phyloP scores from a whole-genome alignment of 2,888 invertebrate genomes.

The Zygaena filipendulae region DNA sequence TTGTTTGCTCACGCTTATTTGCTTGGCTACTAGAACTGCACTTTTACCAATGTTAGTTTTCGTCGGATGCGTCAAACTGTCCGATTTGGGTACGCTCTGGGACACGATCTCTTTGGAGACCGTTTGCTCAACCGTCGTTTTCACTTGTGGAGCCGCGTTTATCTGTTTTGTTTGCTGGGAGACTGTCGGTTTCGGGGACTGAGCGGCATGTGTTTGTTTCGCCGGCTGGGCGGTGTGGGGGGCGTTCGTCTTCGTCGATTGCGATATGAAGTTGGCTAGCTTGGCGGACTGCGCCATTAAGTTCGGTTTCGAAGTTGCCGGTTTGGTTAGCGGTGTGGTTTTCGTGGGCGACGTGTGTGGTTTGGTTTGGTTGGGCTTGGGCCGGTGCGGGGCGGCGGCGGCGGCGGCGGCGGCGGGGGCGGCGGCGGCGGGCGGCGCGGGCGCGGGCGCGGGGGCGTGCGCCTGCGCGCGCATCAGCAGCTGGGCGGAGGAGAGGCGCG shows the following conservation, averaged over 20 bases:
- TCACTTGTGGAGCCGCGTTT: constrained; percentile 10
- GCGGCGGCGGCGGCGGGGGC: no score
- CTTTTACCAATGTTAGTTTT: constrained; percentile 10
- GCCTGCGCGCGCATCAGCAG: constrained; percentile 51
- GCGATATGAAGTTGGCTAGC: constrained; percentile 31
- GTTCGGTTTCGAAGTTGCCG: no score
- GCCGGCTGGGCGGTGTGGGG: constrained; percentile 18
- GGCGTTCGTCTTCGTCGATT: constrained; percentile 27
- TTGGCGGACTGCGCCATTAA: constrained; percentile 37
- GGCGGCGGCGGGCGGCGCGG: background rate
- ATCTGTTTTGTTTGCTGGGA: background rate
- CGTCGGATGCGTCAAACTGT: no score
- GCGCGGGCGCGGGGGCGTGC: no score
- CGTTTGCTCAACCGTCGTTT: constrained; percentile 14
- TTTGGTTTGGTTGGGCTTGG: constrained; percentile 20
- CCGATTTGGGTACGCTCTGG: constrained; percentile 26
- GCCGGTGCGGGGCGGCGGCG: constrained; percentile 24
- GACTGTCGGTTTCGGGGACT: constrained; percentile 16
- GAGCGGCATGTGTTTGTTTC: constrained; percentile 15
- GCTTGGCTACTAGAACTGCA: no score
- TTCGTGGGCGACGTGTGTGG: constrained; percentile 18
- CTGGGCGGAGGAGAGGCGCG: constrained; percentile 47
- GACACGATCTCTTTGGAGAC: constrained; percentile 17
- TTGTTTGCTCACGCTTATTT: constrained; percentile 17
- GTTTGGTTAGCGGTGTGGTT: constrained; percentile 23